phyloP scores from a whole-genome alignment of 2,113 vertebrate genomes.

The Chloroceryle aenea region DNA sequence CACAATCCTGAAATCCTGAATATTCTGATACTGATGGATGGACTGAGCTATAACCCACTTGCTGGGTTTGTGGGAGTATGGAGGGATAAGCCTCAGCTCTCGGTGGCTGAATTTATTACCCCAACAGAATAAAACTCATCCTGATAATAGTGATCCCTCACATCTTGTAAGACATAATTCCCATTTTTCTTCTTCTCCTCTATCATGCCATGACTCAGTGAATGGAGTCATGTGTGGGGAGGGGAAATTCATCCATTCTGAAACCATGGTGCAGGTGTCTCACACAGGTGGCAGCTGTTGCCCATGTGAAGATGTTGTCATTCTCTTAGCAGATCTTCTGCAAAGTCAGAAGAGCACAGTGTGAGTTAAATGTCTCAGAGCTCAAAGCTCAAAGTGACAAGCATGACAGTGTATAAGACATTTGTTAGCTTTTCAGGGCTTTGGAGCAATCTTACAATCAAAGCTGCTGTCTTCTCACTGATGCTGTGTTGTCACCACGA shows the following conservation, averaged over 20 bases:
- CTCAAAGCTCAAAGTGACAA: constrained; percentile 8
- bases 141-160: fast-evolving
- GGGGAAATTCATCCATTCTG: not conserved
- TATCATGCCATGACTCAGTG: not conserved
- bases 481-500: not conserved
- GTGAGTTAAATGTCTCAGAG: not conserved
- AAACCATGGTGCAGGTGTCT: not conserved
- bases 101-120: not conserved
- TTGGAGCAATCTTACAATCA: constrained; percentile 30
- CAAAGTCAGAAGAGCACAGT: not conserved
- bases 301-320: not conserved
- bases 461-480: not conserved
- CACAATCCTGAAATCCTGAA: not conserved
- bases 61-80: fast-evolving
- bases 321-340: not conserved
- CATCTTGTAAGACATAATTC: not conserved
- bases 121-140: not conserved
- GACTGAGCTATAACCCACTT: not conserved
- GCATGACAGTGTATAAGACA: not conserved
- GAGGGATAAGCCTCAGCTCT: not conserved
- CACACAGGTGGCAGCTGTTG: fast-evolving
- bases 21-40: not conserved
- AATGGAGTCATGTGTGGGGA: not conserved
- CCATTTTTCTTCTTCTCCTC: not conserved
- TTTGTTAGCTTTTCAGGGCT: constrained; percentile 41